These are phyloP conservation scores for Elgaria multicarinata DNA, from an alignment of 2,113 vertebrate genomes.

Conservation along the genomic window DNA sequence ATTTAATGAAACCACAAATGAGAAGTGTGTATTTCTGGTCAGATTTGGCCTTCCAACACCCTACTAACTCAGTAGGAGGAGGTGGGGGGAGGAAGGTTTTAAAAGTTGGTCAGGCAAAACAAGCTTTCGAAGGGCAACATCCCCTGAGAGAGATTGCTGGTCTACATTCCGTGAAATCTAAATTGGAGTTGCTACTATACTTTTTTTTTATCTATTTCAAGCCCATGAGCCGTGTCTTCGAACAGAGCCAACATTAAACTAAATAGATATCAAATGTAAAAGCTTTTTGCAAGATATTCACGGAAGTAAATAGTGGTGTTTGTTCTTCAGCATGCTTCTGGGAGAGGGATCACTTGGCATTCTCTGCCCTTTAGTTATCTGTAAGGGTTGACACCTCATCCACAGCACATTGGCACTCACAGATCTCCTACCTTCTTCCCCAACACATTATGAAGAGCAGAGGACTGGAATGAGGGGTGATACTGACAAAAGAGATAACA, in stretches of 20 bases:
- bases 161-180: neutral
- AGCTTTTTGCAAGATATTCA: neutral
- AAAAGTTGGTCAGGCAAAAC: slow-evolving; percentile 39
- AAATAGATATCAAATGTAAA: neutral
- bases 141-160: neutral
- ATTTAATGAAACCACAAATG: slow-evolving; percentile 73
- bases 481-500: neutral
- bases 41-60: slow-evolving; percentile 63
- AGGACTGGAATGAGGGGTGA: neutral
- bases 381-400: neutral
- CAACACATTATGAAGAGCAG: neutral
- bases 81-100: neutral
- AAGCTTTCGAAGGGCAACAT: slow-evolving; percentile 19
- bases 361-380: neutral
- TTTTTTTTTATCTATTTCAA: slow-evolving; percentile 34
- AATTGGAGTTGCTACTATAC: neutral
- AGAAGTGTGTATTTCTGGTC: slow-evolving; percentile 58
- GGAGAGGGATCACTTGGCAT: neutral
- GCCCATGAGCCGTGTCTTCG: neutral
- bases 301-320: slow-evolving; percentile 10
- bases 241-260: slow-evolving; percentile 27
- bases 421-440: neutral
- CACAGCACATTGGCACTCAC: neutral
- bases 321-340: slow-evolving; percentile 8
- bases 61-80: slow-evolving; percentile 13